Conservation (phyloP, 2,888 invertebrate species). For the Drosophila barbarae region DNA sequence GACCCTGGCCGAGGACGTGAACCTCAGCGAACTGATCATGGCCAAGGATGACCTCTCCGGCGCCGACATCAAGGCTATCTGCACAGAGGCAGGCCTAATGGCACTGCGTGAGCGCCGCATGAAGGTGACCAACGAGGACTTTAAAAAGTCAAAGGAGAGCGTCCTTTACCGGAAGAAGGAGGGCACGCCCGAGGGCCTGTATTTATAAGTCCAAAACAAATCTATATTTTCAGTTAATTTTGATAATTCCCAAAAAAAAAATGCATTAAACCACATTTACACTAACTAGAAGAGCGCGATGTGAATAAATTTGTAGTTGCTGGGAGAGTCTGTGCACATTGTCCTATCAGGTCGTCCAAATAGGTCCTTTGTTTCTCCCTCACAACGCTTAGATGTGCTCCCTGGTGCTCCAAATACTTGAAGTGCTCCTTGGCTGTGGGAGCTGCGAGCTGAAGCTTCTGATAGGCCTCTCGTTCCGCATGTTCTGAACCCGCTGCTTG, state of each 20-base stretch:
- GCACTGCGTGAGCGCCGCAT: slow-evolving; percentile 98
- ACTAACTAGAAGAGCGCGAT: slow-evolving; percentile 18
- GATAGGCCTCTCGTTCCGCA: slow-evolving; percentile 17
- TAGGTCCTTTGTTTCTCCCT: slow-evolving; percentile 60
- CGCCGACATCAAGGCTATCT: slow-evolving; percentile 98
- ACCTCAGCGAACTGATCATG: slow-evolving; percentile 98
- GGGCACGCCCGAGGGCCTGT: slow-evolving; percentile 99
- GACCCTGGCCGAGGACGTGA: slow-evolving; percentile 98
- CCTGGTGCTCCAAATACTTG: slow-evolving; percentile 50
- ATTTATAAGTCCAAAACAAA: slow-evolving; percentile 85
- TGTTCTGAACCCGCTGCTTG: slow-evolving; percentile 11
- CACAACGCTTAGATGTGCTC: slow-evolving; percentile 37
- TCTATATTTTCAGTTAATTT: slow-evolving; percentile 63
- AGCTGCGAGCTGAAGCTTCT: slow-evolving; percentile 37
- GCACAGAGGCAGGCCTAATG: slow-evolving; percentile 99
- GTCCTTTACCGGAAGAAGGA: slow-evolving; percentile 99
- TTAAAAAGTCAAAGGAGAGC: slow-evolving; percentile 99
- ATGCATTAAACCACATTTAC: slow-evolving; percentile 62
- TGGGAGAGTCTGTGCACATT: slow-evolving; percentile 49
- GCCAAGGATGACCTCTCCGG: slow-evolving; percentile 99
- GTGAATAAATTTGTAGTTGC: slow-evolving; percentile 57
- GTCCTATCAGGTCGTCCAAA: slow-evolving; percentile 47
- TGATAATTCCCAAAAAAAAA: slow-evolving; percentile 56
- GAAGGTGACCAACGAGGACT: slow-evolving; percentile 99
- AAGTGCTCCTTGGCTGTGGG: slow-evolving; percentile 53